Base-by-base conservation (phyloP, 2,113 vertebrate species). In the Grammomys surdaster region DNA sequence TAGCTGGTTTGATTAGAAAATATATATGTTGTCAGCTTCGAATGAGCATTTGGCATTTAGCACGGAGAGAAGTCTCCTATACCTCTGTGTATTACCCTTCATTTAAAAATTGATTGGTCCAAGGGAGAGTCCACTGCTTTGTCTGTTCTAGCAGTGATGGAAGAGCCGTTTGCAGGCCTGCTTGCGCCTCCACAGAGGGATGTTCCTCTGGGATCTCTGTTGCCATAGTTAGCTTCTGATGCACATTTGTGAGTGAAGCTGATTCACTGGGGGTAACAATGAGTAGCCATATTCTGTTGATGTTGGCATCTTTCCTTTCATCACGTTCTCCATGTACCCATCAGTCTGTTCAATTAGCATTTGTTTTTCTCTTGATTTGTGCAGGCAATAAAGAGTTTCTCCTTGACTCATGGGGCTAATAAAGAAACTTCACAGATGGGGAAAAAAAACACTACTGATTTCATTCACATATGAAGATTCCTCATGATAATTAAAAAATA, bases 311-410 rank as follows among this genome's bases (percentile, higher is more conserved):
- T 93, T 93, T 97, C 96, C 96, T 98, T 93, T n/a, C 5, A 75
- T 98, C 95, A 63, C 95, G 97, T 94, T 75, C 58, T 91, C 65
- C 54, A 36, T 92, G 93, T 93, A 94, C 13, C 97, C 87, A 90
- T 97, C 96, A 97, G 77, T 97, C 96, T 97, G 91, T 95, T 95
- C 95, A 96, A 58, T 97, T 97, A 97, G 97, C 95, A 24, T 94
- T 94, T 97, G 51, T 95, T 95, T 96, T 90, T 78, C 77, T 95
- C 82, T 94, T 96, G 96, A 90, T 94, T 97, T 93, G 11, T 94
- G 60, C 93, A 95, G 85, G 60, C 95, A 95, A 94, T 82, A 60
- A 97, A 97, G 67, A 80, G 54, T 58, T 93, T 95, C 67, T 76
- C 56, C 40, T 91, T 80, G 84, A 90, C 51, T 91, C 93, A 24